phyloP scores from a whole-genome alignment of 1,140 invertebrate genomes.

The Sinonovacula constricta region DNA sequence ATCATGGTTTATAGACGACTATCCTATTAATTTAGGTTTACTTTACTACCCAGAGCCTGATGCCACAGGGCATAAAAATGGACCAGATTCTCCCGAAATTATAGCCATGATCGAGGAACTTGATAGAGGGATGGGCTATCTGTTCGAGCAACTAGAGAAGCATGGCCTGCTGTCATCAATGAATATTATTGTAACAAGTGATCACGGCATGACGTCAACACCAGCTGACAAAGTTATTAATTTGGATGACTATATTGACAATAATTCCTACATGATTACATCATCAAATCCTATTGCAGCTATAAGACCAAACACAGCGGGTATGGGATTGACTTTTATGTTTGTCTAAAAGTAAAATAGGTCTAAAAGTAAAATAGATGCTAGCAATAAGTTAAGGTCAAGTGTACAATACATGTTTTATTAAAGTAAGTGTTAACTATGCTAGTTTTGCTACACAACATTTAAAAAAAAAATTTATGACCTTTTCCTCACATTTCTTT shows the following conservation, averaged over 20 bases:
- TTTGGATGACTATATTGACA: constrained; percentile 81
- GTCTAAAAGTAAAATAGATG: no score
- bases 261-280: constrained; percentile 78
- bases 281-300: constrained; percentile 55
- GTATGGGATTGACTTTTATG: no score
- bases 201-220: constrained; percentile 86
- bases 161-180: constrained; percentile 79
- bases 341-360: no score
- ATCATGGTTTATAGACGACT: constrained; percentile 83
- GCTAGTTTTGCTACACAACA: no score
- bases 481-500: no score
- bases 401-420: no score
- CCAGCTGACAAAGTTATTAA: constrained; percentile 79
- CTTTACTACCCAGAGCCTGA: constrained; percentile 89
- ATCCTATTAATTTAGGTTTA: constrained; percentile 81
- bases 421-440: no score
- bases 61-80: constrained; percentile 78
- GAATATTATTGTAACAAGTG: constrained; percentile 86
- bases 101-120: constrained; percentile 58
- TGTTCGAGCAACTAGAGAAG: constrained; percentile 69
- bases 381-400: no score
- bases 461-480: no score
- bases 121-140: constrained; percentile 66
- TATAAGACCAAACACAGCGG: not conserved
- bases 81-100: constrained; percentile 75